Conservation (phyloP, 2,113 vertebrate genomes). For the Triplophysa rosa region DNA sequence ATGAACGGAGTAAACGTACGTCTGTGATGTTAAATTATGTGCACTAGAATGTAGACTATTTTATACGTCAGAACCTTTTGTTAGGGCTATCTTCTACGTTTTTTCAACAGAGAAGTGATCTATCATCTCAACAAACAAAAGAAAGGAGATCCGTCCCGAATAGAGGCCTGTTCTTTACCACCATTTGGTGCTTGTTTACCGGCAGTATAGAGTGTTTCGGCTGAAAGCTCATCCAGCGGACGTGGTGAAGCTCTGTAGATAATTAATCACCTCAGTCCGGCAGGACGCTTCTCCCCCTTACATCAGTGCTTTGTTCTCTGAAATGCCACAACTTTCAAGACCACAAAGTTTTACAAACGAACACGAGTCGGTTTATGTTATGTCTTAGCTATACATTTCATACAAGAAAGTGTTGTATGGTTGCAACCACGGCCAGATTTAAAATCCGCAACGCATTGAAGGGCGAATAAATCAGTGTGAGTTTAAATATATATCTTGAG, state of each 20-base stretch:
- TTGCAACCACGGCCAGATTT: not conserved
- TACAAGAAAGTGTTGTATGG: not conserved
- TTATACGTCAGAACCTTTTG: not conserved
- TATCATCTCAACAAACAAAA: slow-evolving; percentile 38
- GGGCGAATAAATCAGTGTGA: not conserved
- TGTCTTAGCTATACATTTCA: not conserved
- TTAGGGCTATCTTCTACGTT: not conserved
- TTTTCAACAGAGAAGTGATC: slow-evolving; percentile 1
- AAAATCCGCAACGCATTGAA: not conserved
- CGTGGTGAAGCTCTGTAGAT: slow-evolving; percentile 70
- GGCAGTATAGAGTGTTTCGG: slow-evolving; percentile 65
- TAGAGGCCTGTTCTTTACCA: slow-evolving; percentile 45
- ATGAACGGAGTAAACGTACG: not conserved
- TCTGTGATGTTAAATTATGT: not conserved
- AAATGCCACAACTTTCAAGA: slow-evolving; percentile 47
- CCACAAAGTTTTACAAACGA: not conserved
- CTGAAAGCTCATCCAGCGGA: slow-evolving; percentile 58
- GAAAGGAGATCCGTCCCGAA: slow-evolving; percentile 57
- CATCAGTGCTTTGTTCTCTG: slow-evolving; percentile 68
- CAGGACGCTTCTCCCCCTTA: slow-evolving; percentile 69
- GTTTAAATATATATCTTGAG: not conserved
- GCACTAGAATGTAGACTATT: not conserved
- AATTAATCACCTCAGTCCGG: slow-evolving; percentile 84
- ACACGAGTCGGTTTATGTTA: slow-evolving; percentile 3
- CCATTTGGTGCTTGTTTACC: slow-evolving; percentile 72